A percentile compares a stretch with the other conserved stretches of the same genome.
Evolutionary conservation across 2,797 vertebrate species (phyloP).

Genomic region (Phrynocephalus vlangalii): DNA sequence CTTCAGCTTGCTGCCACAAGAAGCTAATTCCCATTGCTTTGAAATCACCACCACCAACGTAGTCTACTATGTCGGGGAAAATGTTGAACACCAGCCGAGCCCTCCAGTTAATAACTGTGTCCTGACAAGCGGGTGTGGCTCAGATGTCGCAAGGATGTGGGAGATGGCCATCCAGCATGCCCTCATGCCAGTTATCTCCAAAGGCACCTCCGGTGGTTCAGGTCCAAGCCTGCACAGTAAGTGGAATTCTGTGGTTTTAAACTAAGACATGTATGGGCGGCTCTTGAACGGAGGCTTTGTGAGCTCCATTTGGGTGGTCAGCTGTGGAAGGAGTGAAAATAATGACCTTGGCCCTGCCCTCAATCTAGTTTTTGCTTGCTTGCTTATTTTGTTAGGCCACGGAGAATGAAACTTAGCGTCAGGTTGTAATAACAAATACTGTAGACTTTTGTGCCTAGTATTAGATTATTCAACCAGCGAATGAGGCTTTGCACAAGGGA

Average conservation of each 20-base stretch:
- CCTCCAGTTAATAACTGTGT: constrained; percentile 77
- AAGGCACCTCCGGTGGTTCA: constrained; percentile 83
- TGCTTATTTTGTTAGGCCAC: background rate
- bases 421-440: no score
- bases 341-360: background rate
- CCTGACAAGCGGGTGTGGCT: constrained; percentile 87
- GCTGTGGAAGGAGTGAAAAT: background rate
- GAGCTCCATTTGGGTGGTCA: background rate
- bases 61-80: constrained; percentile 94
- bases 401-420: no score
- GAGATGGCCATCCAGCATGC: constrained; percentile 96
- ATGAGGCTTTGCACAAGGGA: background rate
- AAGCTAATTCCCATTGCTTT: constrained; percentile 92
- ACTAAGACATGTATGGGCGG: background rate
- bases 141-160: constrained; percentile 93
- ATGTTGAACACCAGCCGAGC: constrained; percentile 77
- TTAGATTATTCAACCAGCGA: background rate
- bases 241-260: constrained; percentile 63
- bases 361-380: background rate
- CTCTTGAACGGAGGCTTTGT: background rate
- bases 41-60: constrained; percentile 91
- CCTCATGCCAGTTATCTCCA: constrained; percentile 94
- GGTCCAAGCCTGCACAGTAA: constrained; percentile 88
- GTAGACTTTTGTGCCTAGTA: no score
- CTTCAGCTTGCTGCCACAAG: constrained; percentile 84